Conservation (phyloP, 2,888 invertebrate genomes). For the Cheiracanthium punctorium region DNA sequence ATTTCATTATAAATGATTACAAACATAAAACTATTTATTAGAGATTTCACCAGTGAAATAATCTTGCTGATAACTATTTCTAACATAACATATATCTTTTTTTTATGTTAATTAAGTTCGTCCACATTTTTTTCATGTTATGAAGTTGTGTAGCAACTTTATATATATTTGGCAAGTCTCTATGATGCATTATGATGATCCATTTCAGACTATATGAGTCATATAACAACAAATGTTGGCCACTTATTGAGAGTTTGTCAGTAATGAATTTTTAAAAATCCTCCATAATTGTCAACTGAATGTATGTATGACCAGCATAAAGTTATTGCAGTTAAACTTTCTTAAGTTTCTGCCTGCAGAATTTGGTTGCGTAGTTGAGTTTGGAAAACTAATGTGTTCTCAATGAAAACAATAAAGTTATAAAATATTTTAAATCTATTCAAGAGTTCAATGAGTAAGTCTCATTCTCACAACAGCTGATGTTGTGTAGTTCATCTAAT, state of each 20-base stretch:
- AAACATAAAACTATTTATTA: background rate
- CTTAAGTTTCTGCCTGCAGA: slow-evolving; percentile 1
- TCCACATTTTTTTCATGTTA: no score
- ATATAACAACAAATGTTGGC: background rate
- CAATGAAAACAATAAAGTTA: no score
- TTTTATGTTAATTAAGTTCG: no score
- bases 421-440: no score
- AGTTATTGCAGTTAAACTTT: no score
- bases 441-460: no score
- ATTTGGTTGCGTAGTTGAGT: no score
- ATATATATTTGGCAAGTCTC: background rate
- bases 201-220: background rate
- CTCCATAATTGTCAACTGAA: background rate
- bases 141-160: no score
- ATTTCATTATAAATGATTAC: background rate
- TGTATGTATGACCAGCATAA: background rate
- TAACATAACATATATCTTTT: no score
- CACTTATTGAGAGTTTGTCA: background rate
- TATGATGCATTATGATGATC: background rate
- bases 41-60: background rate
- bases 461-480: no score
- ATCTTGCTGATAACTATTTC: background rate
- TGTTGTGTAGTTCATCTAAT: no score
- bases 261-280: background rate
- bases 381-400: no score